Conservation (phyloP, 2,113 vertebrate genomes). For the Anguilla japonica region DNA sequence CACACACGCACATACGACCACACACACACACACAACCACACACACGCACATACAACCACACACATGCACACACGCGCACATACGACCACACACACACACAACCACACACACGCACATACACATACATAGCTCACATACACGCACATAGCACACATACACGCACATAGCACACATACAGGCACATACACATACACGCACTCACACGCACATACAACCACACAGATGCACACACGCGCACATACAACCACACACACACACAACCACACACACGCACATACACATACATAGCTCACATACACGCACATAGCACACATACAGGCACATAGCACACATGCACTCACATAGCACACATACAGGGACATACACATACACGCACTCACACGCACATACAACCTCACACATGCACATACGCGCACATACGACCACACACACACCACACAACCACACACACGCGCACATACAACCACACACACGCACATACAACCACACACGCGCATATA, state of each 20-base stretch:
- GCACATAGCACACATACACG: not conserved
- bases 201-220: constrained; percentile 16
- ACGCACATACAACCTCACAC: not conserved
- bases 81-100: not conserved
- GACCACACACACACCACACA: not conserved
- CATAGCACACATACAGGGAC: no score
- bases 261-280: constrained; percentile 12
- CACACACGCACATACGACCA: no score
- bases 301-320: no score
- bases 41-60: not conserved
- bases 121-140: not conserved
- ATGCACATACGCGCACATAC: no score
- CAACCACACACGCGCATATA: constrained; percentile 28
- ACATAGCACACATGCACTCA: no score
- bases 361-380: constrained; percentile 20
- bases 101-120: not conserved
- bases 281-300: constrained; percentile 13
- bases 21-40: constrained; percentile 21
- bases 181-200: not conserved
- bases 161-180: not conserved
- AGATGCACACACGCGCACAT: constrained; percentile 26
- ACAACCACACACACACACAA: not conserved
- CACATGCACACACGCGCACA: not conserved
- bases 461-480: not conserved
- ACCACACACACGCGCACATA: not conserved